phyloP scores from a whole-genome alignment of 2,113 vertebrate species.

The Chaetops frenatus region DNA sequence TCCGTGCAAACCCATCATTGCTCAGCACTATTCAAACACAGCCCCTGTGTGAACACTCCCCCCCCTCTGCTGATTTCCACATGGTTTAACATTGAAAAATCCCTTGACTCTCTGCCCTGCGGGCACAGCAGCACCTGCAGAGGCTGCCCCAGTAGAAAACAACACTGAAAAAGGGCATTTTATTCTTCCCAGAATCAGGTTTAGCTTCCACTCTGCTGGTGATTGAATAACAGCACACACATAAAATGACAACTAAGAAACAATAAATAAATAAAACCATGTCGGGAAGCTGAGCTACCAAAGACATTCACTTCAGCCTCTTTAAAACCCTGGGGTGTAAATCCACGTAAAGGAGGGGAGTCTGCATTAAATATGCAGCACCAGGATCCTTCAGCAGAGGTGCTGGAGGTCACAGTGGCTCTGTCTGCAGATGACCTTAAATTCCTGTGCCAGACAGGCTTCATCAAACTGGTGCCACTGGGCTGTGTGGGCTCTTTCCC shows the following conservation, averaged over 20 bases:
- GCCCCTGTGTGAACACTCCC: neutral
- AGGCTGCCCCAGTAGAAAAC: neutral
- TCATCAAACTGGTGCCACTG: neutral
- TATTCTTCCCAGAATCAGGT: neutral
- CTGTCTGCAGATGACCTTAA: neutral
- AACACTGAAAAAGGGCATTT: neutral
- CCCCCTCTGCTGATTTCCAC: neutral
- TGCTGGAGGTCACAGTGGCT: neutral
- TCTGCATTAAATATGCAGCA: neutral
- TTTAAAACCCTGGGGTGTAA: neutral
- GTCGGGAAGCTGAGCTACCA: neutral
- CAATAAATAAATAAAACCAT: neutral
- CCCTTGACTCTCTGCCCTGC: neutral
- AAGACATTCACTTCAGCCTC: neutral
- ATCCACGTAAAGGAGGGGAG: rapidly evolving
- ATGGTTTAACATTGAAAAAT: neutral
- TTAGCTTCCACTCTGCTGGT: neutral
- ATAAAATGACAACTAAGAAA: neutral
- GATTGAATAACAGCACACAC: neutral
- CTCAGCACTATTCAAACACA: neutral
- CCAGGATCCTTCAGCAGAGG: neutral
- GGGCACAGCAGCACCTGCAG: neutral
- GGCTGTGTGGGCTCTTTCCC: neutral
- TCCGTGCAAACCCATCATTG: neutral
- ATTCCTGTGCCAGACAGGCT: neutral